Conservation (phyloP, 2,113 vertebrate genomes). For the Archocentrus centrarchus region DNA sequence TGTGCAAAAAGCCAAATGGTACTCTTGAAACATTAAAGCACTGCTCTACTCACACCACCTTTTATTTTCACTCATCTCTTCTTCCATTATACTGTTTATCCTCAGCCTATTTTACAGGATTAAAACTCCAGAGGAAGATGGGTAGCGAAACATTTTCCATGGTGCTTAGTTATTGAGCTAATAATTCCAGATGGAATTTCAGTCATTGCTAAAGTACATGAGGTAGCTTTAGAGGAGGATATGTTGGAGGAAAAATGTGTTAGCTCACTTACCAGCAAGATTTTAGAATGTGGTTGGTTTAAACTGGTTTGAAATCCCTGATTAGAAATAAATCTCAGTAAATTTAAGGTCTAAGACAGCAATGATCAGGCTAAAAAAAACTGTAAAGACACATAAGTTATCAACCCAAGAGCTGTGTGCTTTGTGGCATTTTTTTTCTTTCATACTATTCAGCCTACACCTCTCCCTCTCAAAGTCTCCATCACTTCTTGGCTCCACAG, state of each 20-base stretch:
- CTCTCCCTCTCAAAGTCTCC: conserved; percentile 30
- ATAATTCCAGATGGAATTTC: conserved; percentile 48
- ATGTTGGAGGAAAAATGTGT: neutral
- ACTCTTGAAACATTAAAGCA: conserved; percentile 32
- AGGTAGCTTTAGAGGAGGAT: neutral
- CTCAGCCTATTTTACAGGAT: conserved; percentile 59
- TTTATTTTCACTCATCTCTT: conserved; percentile 48
- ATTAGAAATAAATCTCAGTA: neutral
- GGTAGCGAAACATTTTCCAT: conserved; percentile 56
- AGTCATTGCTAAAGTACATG: neutral
- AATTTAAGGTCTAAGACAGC: neutral
- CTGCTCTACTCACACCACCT: conserved; percentile 25
- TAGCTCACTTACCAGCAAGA: conserved; percentile 8
- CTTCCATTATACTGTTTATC: conserved; percentile 40
- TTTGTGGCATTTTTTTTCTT: conserved; percentile 2
- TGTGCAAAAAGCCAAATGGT: conserved; percentile 23
- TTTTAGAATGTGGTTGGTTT: conserved; percentile 6
- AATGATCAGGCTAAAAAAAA: neutral
- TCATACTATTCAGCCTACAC: neutral
- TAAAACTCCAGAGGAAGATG: conserved; percentile 55
- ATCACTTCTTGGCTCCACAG: conserved; percentile 60
- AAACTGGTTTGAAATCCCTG: conserved; percentile 6
- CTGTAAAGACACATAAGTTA: neutral
- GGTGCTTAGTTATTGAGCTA: conserved; percentile 42
- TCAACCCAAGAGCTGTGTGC: neutral